phyloP scores from a whole-genome alignment of 2,113 vertebrate genomes.

The Anolis sagrei region DNA sequence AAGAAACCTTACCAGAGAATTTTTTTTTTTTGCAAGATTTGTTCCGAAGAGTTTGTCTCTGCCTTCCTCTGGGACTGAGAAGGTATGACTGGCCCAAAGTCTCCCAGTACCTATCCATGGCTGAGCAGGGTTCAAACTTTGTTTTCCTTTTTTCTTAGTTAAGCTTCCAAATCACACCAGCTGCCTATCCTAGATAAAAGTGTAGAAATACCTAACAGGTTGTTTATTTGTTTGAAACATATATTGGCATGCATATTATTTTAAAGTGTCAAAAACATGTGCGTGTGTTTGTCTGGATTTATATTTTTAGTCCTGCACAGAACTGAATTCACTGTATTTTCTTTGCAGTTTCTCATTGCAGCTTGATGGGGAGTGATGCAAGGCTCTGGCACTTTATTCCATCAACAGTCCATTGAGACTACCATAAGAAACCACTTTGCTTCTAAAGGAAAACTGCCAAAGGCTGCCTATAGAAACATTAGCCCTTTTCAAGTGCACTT shows the following conservation, averaged over 20 bases:
- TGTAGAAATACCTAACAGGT: not conserved
- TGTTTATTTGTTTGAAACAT: not conserved
- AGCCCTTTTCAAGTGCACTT: not conserved
- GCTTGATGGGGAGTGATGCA: not conserved
- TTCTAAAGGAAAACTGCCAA: conserved; percentile 14
- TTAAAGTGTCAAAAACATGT: not conserved
- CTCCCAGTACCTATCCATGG: too few relatives aligned
- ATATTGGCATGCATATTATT: not conserved
- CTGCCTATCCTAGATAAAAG: not conserved
- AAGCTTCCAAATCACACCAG: too few relatives aligned
- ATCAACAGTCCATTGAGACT: conserved; percentile 17
- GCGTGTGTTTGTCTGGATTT: not conserved
- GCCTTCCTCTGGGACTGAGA: too few relatives aligned
- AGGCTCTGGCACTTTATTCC: conserved; percentile 1
- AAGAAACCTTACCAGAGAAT: too few relatives aligned
- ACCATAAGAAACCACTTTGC: not conserved
- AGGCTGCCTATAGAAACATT: not conserved
- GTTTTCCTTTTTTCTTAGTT: too few relatives aligned
- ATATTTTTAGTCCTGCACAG: not conserved
- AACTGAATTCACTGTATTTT: conserved; percentile 13
- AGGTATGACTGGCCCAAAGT: too few relatives aligned
- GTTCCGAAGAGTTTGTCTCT: too few relatives aligned
- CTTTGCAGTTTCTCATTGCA: conserved; percentile 2
- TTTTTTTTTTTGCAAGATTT: too few relatives aligned
- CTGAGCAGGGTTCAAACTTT: too few relatives aligned